These are phyloP conservation scores for Sphecodes monilicornis DNA, from an alignment of 2,888 invertebrate genomes.

Conservation along the genomic window DNA sequence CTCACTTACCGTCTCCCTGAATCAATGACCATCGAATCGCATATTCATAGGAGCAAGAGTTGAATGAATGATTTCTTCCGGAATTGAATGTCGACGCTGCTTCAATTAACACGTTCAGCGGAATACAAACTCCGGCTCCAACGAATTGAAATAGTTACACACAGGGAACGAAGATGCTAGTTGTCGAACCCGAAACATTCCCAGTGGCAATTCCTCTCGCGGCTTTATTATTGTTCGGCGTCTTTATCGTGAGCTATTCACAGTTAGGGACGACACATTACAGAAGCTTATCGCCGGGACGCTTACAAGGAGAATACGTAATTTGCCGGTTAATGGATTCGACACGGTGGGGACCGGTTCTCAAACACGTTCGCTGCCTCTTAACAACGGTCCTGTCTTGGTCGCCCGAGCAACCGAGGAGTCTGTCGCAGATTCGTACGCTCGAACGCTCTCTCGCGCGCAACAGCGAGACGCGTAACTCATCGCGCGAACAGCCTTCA, in stretches of 20 bases:
- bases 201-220: not conserved
- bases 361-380: not conserved
- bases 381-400: conserved; percentile 16
- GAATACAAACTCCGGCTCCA: not conserved
- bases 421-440: not conserved
- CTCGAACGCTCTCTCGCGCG: not conserved
- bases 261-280: conserved; percentile 27
- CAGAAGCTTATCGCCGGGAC: conserved; percentile 40
- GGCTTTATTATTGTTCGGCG: conserved; percentile 13
- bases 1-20: not conserved
- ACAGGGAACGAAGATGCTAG: not conserved
- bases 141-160: not conserved
- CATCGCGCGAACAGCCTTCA: conserved; percentile 24
- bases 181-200: not conserved
- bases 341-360: conserved; percentile 19
- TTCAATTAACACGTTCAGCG: not conserved
- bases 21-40: not conserved
- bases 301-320: conserved; percentile 53
- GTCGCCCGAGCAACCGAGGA: not conserved
- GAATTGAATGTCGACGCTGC: not conserved
- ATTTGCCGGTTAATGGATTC: conserved; percentile 53
- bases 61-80: not conserved
- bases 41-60: not conserved
- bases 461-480: conserved; percentile 24
- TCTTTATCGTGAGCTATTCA: conserved; percentile 42